A percentile compares a stretch with the other conserved stretches of the same genome.
Conservation (phyloP, 2,888 invertebrate genomes). For the Penaeus monodon region DNA sequence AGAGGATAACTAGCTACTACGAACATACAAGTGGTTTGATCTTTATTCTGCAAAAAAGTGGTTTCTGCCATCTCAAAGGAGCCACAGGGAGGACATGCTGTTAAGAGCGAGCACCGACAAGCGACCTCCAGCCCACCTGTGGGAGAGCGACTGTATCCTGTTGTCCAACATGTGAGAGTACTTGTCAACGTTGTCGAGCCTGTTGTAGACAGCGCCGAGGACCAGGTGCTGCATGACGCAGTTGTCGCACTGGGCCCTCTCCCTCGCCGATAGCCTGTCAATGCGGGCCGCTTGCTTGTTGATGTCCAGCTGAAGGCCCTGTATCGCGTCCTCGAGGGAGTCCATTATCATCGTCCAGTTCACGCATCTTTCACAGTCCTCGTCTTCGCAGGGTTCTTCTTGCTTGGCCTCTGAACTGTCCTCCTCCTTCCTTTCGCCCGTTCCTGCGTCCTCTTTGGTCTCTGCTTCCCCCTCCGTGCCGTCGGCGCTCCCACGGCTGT, state of each 20-base stretch:
- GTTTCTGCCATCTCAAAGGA: no score
- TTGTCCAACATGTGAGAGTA: constrained; percentile 29
- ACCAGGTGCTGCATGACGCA: constrained; percentile 41
- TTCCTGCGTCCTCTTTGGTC: background rate
- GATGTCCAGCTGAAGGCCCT: constrained; percentile 32
- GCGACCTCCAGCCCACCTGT: constrained; percentile 28
- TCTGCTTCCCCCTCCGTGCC: background rate
- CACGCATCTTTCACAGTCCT: constrained; percentile 22
- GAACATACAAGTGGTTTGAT: no score
- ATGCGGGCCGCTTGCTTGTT: constrained; percentile 36
- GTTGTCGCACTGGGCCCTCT: constrained; percentile 31
- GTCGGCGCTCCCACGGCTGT: background rate
- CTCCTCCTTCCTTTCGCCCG: background rate
- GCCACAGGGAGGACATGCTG: no score
- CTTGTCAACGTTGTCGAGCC: constrained; percentile 38
- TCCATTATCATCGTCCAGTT: constrained; percentile 20
- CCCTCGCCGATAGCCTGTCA: constrained; percentile 9
- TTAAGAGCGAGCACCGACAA: background rate
- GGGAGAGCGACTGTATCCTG: constrained; percentile 40
- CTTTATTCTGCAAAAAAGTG: no score
- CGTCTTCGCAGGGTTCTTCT: no score
- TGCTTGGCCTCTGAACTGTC: background rate
- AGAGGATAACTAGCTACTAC: no score
- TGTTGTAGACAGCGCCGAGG: constrained; percentile 14
- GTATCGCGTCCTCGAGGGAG: constrained; percentile 26